Percentiles rank a stretch among this genome's conserved stretches.
phyloP scores from a whole-genome alignment of 2,797 vertebrate species.

The Mergus octosetaceus region DNA sequence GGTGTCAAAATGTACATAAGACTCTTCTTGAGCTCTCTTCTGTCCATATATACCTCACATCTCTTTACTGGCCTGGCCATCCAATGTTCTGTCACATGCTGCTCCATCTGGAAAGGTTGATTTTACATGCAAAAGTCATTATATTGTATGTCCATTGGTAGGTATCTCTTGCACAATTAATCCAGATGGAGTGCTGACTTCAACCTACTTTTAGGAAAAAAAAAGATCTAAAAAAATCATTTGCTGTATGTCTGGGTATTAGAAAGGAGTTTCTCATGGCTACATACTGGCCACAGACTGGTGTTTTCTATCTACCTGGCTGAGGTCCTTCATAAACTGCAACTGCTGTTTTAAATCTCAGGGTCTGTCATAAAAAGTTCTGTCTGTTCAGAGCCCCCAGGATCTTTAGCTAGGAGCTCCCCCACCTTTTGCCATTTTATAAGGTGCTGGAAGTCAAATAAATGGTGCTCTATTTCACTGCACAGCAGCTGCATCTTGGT shows the following conservation, averaged over 20 bases:
- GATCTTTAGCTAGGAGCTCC: not conserved
- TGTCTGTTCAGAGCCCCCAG: not conserved
- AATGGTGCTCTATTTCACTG: not conserved
- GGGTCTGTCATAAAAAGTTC: not conserved
- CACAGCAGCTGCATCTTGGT: not conserved
- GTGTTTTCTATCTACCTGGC: not conserved
- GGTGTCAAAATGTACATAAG: not conserved
- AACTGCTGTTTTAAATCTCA: not conserved
- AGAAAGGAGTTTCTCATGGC: not conserved
- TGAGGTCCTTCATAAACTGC: not conserved
- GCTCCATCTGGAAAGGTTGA: not conserved
- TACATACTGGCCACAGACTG: rapidly evolving
- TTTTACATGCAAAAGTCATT: not conserved
- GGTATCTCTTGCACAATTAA: not conserved
- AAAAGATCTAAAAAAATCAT: not conserved
- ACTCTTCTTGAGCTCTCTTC: not conserved
- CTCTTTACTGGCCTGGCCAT: not conserved
- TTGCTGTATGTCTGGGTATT: not conserved
- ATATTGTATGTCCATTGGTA: not conserved
- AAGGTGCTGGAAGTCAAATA: not conserved
- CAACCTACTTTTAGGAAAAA: not conserved
- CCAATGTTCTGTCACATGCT: not conserved
- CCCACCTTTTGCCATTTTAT: not conserved
- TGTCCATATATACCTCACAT: not conserved
- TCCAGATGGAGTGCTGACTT: not conserved